Base-by-base conservation (phyloP, 2,113 vertebrate species). In the Lepidothrix coronata region DNA sequence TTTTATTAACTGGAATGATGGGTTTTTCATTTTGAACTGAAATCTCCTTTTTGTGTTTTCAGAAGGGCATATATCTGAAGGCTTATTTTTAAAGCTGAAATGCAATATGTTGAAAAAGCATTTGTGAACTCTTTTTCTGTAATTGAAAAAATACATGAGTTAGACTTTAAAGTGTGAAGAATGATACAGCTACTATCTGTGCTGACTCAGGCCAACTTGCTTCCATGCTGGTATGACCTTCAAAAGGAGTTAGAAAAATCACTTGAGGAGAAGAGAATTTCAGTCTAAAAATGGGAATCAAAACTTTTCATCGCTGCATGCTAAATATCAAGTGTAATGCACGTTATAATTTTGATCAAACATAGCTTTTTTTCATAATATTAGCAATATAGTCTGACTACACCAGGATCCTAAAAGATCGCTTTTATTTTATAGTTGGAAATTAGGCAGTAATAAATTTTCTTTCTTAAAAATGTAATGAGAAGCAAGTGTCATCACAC, bases 31-130 rank as follows among this genome's bases (percentile, higher is more conserved):
- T 97, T 95, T 95, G 93, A 97, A 95, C 90, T 79, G 85, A 95
- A 96, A 97, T 96, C 86, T 93, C 89, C 85, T 90, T 96, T 95
- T 93, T 7, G 62, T 96, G 91, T 97, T 97, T 97, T 97, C 89
- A 94, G 94, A 97, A 95, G 87, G 70, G 75, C 93, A 96, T 94
- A 81, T 97, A 96, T 96, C 95, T 94, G 94, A 96, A 95, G 93
- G 95, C 97, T 97, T 97, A 96, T 96, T 97, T 97, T 95, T 95
- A 97, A 97, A 96, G 91, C 68, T 97, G 96, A 97, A 97, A 97
- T 82, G 87, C 94, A 96, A 97, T 97, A 97, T 91, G 87, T 95
- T 97, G 89, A 94, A 97, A 96, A 97, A 96, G 89, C 91, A 88
- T 81, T 96, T 96, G 84, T 86, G 93, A 95, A 94, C 96, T 97